These are phyloP conservation scores for Perizoma flavofasciatum DNA, from an alignment of 2,888 invertebrate genomes.

Conservation along the genomic window DNA sequence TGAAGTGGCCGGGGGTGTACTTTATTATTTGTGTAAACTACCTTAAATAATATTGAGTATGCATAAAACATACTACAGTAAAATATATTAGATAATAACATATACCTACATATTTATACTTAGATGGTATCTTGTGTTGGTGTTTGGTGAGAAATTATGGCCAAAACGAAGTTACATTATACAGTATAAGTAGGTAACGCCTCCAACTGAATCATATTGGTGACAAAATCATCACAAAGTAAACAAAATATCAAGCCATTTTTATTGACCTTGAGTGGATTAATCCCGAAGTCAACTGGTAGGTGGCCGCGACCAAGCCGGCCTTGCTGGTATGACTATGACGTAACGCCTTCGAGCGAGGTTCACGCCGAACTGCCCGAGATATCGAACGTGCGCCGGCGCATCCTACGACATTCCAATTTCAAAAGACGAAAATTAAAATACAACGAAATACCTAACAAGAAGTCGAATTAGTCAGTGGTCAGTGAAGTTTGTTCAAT, in stretches of 20 bases:
- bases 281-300: conserved; percentile 65
- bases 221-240: conserved; percentile 39
- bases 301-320: conserved; percentile 53
- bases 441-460: conserved; percentile 2
- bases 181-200: not conserved
- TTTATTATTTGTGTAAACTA: no score
- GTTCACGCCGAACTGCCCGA: conserved; percentile 50
- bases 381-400: conserved; percentile 62
- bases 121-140: no score
- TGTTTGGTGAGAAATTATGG: no score
- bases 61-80: no score
- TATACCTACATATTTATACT: no score
- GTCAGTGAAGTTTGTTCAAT: conserved; percentile 3
- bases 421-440: conserved; percentile 34
- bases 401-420: conserved; percentile 49
- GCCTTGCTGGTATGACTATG: conserved; percentile 69
- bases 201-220: conserved; percentile 26
- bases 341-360: conserved; percentile 66
- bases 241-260: conserved; percentile 48
- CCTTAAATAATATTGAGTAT: no score
- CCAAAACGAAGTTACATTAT: no score
- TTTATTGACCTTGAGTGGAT: conserved; percentile 57
- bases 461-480: conserved; percentile 9
- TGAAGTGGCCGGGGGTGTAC: no score
- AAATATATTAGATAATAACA: no score